Conservation (phyloP, 2,888 invertebrate genomes). For the Norana najaformis region DNA sequence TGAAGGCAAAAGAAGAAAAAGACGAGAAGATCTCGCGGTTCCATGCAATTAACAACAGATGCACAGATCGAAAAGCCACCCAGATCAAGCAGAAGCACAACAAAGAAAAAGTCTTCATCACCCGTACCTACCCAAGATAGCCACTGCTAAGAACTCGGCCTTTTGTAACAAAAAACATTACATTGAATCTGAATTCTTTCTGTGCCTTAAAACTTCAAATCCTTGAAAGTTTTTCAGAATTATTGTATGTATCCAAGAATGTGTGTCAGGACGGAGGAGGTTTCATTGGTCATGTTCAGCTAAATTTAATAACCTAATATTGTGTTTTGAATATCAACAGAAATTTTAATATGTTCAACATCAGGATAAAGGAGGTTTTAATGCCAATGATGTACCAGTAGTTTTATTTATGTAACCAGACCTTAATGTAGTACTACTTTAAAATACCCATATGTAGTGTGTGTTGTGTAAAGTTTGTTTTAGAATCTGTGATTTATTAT, state of each 20-base stretch:
- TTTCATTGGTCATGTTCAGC: background rate
- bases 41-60: background rate
- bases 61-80: conserved; percentile 17
- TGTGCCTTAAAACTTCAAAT: conserved; percentile 5
- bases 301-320: background rate
- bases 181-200: background rate
- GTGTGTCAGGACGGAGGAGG: background rate
- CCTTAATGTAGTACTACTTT: background rate
- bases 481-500: background rate
- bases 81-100: background rate
- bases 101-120: background rate
- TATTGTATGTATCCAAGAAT: no score
- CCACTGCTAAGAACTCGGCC: background rate
- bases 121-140: background rate
- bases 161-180: no score
- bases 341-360: no score
- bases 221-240: background rate
- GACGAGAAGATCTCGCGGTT: background rate
- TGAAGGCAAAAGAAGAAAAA: conserved; percentile 9
- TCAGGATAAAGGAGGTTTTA: background rate
- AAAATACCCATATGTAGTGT: background rate
- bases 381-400: background rate
- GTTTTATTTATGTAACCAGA: background rate
- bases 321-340: no score
- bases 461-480: background rate